A percentile compares a stretch with the other conserved stretches of the same genome.
Conservation (phyloP, 2,888 invertebrate species). For the Volucella inflata region DNA sequence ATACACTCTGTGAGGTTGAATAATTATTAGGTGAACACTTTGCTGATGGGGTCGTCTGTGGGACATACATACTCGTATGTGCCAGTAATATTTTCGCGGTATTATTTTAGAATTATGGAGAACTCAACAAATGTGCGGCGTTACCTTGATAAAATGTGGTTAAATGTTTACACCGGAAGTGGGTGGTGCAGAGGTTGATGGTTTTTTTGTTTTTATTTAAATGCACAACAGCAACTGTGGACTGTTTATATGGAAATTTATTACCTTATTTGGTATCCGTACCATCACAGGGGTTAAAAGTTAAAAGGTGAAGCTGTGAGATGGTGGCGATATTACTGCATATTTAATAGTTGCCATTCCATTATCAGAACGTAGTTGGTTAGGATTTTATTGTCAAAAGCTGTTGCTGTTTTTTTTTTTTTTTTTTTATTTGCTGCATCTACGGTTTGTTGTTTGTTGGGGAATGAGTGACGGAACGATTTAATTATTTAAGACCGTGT, state of each 20-base stretch:
- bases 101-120: slow-evolving; percentile 58
- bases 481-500: slow-evolving; percentile 45
- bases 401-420: not conserved
- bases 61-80: slow-evolving; percentile 62
- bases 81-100: slow-evolving; percentile 27
- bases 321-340: slow-evolving; percentile 17
- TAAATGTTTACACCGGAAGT: slow-evolving; percentile 47
- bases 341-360: slow-evolving; percentile 26
- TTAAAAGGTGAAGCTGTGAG: too few species aligned
- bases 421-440: slow-evolving; percentile 8
- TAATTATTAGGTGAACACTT: slow-evolving; percentile 22
- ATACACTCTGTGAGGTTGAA: slow-evolving; percentile 12
- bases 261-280: slow-evolving; percentile 10
- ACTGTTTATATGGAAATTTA: slow-evolving; percentile 33
- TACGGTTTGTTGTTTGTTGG: not conserved
- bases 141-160: slow-evolving; percentile 33
- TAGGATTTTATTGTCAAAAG: slow-evolving; percentile 6
- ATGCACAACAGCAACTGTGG: not conserved
- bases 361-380: not conserved
- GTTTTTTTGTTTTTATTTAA: not conserved
- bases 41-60: not conserved
- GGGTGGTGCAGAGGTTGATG: not conserved
- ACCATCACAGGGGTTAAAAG: not conserved
- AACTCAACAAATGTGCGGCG: slow-evolving; percentile 59
- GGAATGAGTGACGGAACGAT: not conserved